Conservation (phyloP, 2,797 vertebrate genomes). For the Pipistrellus kuhlii region DNA sequence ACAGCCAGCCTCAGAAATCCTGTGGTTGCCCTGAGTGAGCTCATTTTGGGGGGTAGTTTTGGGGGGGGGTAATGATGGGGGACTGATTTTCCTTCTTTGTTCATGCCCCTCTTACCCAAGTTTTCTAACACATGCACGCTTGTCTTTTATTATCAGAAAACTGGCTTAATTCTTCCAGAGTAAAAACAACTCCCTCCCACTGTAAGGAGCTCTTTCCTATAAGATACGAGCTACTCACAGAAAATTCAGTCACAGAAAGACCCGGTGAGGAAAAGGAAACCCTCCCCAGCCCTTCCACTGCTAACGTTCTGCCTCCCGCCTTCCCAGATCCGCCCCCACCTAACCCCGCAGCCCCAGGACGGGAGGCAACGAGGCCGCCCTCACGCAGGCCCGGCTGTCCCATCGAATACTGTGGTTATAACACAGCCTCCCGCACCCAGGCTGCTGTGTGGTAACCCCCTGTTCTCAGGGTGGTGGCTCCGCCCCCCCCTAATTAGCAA, state of each 20-base stretch:
- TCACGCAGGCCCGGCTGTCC: too few species aligned
- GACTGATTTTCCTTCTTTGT: background rate
- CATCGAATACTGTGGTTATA: too few species aligned
- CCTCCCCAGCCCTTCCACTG: background rate
- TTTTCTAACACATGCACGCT: background rate
- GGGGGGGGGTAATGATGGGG: background rate
- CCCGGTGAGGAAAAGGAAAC: background rate
- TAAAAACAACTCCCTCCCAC: background rate
- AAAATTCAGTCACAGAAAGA: background rate
- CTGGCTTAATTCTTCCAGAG: background rate
- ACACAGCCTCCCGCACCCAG: background rate
- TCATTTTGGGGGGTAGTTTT: background rate
- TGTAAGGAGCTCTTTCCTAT: background rate
- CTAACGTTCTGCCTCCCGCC: background rate
- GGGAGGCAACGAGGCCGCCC: background rate
- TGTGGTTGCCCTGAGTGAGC: background rate
- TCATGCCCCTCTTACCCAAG: background rate
- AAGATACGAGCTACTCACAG: background rate
- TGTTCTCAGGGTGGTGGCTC: background rate
- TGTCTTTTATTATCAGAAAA: constrained; percentile 22
- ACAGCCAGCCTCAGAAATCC: background rate
- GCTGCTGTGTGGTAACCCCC: background rate
- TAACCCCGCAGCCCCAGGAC: background rate
- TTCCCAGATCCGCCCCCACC: background rate
- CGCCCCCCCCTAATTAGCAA: background rate